phyloP scores from a whole-genome alignment of 1,140 invertebrate genomes.

The Artemia franciscana region DNA sequence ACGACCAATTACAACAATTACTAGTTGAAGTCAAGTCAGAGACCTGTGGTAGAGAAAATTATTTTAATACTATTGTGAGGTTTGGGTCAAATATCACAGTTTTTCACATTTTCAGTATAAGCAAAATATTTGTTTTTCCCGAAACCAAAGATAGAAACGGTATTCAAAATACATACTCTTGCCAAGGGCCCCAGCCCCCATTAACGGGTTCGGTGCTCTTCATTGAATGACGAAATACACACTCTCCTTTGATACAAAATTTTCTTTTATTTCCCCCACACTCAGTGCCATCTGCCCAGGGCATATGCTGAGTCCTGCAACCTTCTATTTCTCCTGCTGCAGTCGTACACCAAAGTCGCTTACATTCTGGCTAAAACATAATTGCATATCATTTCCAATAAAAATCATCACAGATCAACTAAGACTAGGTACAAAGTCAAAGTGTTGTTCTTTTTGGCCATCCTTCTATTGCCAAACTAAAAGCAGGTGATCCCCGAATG shows the following conservation, averaged over 20 bases:
- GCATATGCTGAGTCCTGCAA: slow-evolving; percentile 60
- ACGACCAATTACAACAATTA: too few relatives aligned
- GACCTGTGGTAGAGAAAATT: too few relatives aligned
- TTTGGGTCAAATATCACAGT: too few relatives aligned
- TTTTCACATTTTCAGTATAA: too few relatives aligned
- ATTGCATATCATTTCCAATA: background rate
- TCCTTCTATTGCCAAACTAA: too few relatives aligned
- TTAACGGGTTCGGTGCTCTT: slow-evolving; percentile 28
- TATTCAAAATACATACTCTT: slow-evolving; percentile 20
- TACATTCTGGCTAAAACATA: slow-evolving; percentile 42
- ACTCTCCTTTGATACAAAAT: slow-evolving; percentile 62
- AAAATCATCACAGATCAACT: background rate
- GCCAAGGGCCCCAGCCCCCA: slow-evolving; percentile 66
- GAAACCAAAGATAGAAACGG: background rate
- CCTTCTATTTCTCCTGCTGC: slow-evolving; percentile 26
- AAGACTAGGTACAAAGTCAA: background rate
- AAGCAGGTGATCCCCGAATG: too few relatives aligned
- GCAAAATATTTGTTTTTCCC: too few relatives aligned
- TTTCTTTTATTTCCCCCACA: slow-evolving; percentile 28
- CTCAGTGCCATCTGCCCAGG: slow-evolving; percentile 73
- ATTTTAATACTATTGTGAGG: too few relatives aligned
- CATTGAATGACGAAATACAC: slow-evolving; percentile 32
- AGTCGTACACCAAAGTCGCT: slow-evolving; percentile 54
- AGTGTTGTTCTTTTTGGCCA: too few relatives aligned
- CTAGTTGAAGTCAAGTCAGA: too few relatives aligned